Percentiles rank a stretch among this genome's conserved stretches.
These are phyloP conservation scores for Sinotaia quadrata DNA, from an alignment of 2,888 invertebrate species.

Conservation along the genomic window DNA sequence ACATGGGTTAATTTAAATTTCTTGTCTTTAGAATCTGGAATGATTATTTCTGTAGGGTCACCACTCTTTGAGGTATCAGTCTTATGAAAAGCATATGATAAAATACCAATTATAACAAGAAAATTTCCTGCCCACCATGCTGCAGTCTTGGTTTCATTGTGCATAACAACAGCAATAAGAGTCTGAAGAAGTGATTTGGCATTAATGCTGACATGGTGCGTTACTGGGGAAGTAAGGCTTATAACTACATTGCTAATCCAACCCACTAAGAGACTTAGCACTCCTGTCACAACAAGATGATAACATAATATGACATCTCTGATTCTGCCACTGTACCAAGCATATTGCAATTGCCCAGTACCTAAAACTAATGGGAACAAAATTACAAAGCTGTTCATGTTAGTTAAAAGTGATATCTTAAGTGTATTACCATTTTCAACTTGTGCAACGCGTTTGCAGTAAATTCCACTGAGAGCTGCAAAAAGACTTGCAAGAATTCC, in stretches of 20 bases:
- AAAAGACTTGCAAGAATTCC: constrained; percentile 68
- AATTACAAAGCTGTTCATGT: constrained; percentile 62
- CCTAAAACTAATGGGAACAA: constrained; percentile 63
- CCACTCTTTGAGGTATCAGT: background rate
- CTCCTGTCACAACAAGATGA: constrained; percentile 60
- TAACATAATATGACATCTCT: constrained; percentile 55
- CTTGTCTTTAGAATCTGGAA: background rate
- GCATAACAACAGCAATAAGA: constrained; percentile 66
- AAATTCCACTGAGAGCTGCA: constrained; percentile 69
- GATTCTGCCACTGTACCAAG: constrained; percentile 7
- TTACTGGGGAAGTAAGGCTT: constrained; percentile 69
- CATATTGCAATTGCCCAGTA: constrained; percentile 59
- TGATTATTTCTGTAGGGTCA: background rate
- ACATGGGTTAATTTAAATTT: background rate
- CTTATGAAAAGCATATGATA: constrained; percentile 24
- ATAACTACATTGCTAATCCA: constrained; percentile 71
- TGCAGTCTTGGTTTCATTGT: constrained; percentile 60
- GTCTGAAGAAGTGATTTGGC: constrained; percentile 71
- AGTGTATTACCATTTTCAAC: constrained; percentile 60
- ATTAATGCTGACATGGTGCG: constrained; percentile 71
- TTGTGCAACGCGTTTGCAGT: constrained; percentile 65
- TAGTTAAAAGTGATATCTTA: constrained; percentile 66
- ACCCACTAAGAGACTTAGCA: constrained; percentile 64
- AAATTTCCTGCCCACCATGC: constrained; percentile 71
- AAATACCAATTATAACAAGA: constrained; percentile 67